Evolutionary conservation across 2,888 invertebrate species (phyloP), one percentile per base, ranked within the genome.

Genomic region (Cepaea hortensis): DNA sequence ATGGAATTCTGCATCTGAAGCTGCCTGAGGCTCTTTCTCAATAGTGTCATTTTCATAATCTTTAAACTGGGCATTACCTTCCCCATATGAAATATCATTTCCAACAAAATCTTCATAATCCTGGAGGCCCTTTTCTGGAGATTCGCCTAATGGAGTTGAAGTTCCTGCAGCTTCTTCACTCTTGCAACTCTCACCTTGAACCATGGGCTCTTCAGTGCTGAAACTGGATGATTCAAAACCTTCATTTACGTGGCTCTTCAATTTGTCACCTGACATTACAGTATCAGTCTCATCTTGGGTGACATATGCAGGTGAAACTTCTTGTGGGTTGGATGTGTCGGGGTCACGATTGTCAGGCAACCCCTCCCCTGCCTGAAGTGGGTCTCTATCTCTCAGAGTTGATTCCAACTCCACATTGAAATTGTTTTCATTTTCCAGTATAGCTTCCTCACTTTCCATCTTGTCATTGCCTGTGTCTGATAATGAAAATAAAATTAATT

Each of bases 381-480:
- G 81, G 13, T 87, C 80, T 35, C 70, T 76, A 9, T 55, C 79
- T 62, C 23, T 84, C 13, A 55, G 68, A n/a, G 75, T 81, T 23
- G 87, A 87, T 65, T 87, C 84, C 7, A 84, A 87, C 68, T 87
- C 87, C 55, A 87, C 55, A 81, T 87, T 89, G 46, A 81, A 87
- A 70, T 89, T 89, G 73, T 89, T 89, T 70, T 89, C 89, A 85
- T 89, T 89, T 79, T 89, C 89, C 80, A 89, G 86, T 35, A 89
- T 89, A 72, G 89, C 89, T 70, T 87, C 87, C 65, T 84, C 87
- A 81, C 87, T 87, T 73, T 87, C 87, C 87, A 87, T 87, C 20
- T 72, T 87, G 6, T 18, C 77, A 68, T 72, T 79, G 62, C 23
- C 79, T 79, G 79, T 79, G 61, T 76, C 55, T 15, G 55, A 4